These are phyloP conservation scores for Patella vulgata DNA, from an alignment of 1,140 invertebrate genomes.

Conservation along the genomic window DNA sequence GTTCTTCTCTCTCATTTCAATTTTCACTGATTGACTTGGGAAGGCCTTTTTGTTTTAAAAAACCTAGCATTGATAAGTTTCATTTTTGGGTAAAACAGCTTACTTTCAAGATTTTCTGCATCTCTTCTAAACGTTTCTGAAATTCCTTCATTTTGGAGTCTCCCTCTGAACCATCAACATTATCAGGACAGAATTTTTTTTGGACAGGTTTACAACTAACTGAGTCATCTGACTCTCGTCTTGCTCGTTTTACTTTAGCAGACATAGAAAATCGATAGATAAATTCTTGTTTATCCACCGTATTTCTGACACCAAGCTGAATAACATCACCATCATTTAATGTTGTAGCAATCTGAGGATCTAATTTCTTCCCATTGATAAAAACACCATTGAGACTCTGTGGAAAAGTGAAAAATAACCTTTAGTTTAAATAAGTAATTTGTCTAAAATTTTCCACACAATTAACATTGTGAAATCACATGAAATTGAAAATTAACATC, in stretches of 20 bases:
- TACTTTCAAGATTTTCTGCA: slow-evolving; percentile 71
- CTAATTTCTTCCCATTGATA: slow-evolving; percentile 55
- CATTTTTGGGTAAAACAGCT: slow-evolving; percentile 23
- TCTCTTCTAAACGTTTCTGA: slow-evolving; percentile 46
- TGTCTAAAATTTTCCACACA: neutral
- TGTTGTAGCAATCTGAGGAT: slow-evolving; percentile 22
- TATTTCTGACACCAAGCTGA: slow-evolving; percentile 51
- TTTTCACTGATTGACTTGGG: slow-evolving; percentile 37
- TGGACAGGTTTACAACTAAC: slow-evolving; percentile 10
- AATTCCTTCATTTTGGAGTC: slow-evolving; percentile 37
- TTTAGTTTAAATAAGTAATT: slow-evolving; percentile 5
- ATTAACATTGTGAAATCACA: neutral
- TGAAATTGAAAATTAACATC: neutral
- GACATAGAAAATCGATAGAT: slow-evolving; percentile 50
- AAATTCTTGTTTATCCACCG: slow-evolving; percentile 46
- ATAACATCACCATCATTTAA: slow-evolving; percentile 55
- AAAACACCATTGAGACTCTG: slow-evolving; percentile 64
- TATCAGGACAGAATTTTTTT: neutral
- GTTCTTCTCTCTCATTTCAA: too few species aligned
- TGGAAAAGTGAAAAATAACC: too few species aligned
- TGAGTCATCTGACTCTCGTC: slow-evolving; percentile 26
- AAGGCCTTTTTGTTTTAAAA: slow-evolving; percentile 8
- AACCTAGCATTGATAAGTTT: neutral
- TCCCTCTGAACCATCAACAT: neutral
- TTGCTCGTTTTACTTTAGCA: slow-evolving; percentile 39